Evolutionary conservation across 2,797 vertebrate species (phyloP).

Genomic region (Atherinosoma microstoma): DNA sequence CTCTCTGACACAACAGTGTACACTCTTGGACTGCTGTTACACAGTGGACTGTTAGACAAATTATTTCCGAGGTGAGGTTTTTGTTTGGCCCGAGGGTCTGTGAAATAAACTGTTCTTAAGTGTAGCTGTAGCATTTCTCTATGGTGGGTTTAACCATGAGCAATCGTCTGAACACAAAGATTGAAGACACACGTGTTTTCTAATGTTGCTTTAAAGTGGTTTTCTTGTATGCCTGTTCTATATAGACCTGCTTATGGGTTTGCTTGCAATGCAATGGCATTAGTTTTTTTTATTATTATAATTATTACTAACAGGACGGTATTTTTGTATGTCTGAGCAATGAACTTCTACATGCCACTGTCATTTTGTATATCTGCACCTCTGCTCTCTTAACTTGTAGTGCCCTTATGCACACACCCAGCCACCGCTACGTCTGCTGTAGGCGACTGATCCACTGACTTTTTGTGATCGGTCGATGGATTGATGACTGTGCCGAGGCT

Average conservation of each 20-base stretch:
- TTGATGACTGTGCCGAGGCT: constrained; percentile 58
- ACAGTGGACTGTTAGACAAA: constrained; percentile 76
- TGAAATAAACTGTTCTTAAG: constrained; percentile 52
- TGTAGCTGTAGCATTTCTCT: constrained; percentile 72
- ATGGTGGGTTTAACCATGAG: constrained; percentile 54
- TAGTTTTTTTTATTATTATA: constrained; percentile 29
- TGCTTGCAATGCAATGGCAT: constrained; percentile 66
- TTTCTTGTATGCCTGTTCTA: constrained; percentile 68
- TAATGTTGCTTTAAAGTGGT: constrained; percentile 68
- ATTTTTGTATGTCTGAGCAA: constrained; percentile 77
- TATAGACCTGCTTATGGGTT: constrained; percentile 63
- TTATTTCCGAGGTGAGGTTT: constrained; percentile 44
- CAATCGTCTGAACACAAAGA: constrained; percentile 51
- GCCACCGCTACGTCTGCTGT: constrained; percentile 72
- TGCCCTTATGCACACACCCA: constrained; percentile 81
- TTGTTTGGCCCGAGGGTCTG: constrained; percentile 29
- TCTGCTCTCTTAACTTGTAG: constrained; percentile 72
- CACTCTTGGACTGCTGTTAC: constrained; percentile 73
- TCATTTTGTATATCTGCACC: constrained; percentile 73
- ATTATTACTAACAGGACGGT: constrained; percentile 68
- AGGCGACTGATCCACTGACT: constrained; percentile 49
- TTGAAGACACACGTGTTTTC: constrained; percentile 64
- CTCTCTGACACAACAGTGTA: constrained; percentile 60
- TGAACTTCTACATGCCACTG: constrained; percentile 69
- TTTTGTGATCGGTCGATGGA: constrained; percentile 44